Percentiles rank a stretch among this genome's conserved stretches.
Conservation (phyloP, 2,797 vertebrate genomes). For the Enteromius fasciolatus region DNA sequence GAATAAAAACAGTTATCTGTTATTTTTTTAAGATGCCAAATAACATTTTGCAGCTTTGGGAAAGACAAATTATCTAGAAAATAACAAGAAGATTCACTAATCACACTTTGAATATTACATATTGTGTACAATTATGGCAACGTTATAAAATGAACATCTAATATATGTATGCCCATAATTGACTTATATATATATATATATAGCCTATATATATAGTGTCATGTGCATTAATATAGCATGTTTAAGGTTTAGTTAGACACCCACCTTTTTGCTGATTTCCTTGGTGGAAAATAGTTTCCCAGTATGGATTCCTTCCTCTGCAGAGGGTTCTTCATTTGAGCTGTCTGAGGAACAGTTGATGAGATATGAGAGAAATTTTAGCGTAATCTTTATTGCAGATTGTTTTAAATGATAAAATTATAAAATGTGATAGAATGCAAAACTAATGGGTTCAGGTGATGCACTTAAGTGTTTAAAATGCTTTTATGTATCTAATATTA, state of each 20-base stretch:
- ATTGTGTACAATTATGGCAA: background rate
- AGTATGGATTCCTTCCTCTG: conserved; percentile 84
- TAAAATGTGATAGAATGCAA: background rate
- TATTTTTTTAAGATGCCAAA: background rate
- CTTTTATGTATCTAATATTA: background rate
- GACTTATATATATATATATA: no score
- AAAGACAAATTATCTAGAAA: background rate
- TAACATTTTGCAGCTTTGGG: background rate
- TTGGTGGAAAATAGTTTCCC: conserved; percentile 78
- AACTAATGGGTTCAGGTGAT: background rate
- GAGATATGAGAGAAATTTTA: conserved; percentile 55
- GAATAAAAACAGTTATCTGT: no score
- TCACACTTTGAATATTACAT: no score
- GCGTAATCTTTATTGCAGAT: conserved; percentile 16
- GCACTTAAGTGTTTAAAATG: background rate
- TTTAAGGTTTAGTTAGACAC: background rate
- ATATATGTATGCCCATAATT: background rate
- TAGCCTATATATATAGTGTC: no score
- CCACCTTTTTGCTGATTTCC: conserved; percentile 78
- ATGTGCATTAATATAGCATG: background rate
- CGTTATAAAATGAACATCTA: background rate
- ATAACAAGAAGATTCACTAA: background rate
- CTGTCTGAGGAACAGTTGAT: conserved; percentile 71
- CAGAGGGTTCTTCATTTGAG: conserved; percentile 71
- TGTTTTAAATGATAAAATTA: conserved; percentile 14